Conservation (phyloP, 2,113 vertebrate genomes). For the Passer domesticus region DNA sequence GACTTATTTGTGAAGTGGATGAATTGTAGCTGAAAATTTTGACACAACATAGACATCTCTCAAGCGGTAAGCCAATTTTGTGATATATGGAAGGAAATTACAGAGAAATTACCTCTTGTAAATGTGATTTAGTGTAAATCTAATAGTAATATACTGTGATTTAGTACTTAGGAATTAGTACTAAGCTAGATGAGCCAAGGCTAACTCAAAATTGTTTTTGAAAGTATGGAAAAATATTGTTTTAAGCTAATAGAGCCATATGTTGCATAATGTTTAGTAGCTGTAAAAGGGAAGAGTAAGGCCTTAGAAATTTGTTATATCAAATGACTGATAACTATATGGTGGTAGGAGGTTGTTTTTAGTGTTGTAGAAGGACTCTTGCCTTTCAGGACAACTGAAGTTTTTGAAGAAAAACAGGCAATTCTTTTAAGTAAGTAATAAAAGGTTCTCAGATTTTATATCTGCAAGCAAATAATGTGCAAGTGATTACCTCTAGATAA, state of each 20-base stretch:
- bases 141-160: neutral
- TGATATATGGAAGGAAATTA: neutral
- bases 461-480: neutral
- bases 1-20: neutral
- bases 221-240: neutral
- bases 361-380: neutral
- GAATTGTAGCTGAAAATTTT: neutral
- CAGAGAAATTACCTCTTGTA: neutral
- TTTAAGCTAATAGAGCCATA: neutral
- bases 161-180: neutral
- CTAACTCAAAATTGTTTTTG: neutral
- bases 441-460: neutral
- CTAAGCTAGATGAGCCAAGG: neutral
- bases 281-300: neutral
- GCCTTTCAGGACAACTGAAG: neutral
- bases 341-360: neutral
- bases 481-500: conserved; percentile 6
- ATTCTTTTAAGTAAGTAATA: neutral
- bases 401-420: neutral
- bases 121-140: neutral
- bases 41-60: neutral
- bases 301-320: neutral
- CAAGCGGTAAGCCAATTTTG: neutral
- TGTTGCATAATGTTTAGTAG: neutral
- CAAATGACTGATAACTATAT: neutral